A percentile compares a stretch with the other conserved stretches of the same genome.
These are phyloP conservation scores for Panagrolaimus sp. DNA, from an alignment of 1,140 invertebrate species.

Conservation along the genomic window DNA sequence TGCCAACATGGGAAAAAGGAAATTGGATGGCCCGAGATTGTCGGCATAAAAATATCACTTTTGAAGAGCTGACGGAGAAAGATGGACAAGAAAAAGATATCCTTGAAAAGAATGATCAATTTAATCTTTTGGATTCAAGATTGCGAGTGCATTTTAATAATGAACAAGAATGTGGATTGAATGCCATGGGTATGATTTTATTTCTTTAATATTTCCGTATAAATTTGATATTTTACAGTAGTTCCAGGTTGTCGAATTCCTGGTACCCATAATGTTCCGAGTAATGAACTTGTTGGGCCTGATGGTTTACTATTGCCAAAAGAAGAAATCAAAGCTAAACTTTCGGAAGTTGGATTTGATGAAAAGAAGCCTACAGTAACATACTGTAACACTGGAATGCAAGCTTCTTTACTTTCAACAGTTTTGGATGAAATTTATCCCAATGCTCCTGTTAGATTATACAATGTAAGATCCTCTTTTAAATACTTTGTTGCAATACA, in stretches of 20 bases:
- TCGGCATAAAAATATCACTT: conserved; percentile 20
- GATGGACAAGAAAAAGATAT: conserved; percentile 33
- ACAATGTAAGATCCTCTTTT: conserved; percentile 34
- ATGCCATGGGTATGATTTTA: conserved; percentile 18
- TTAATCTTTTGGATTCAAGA: conserved; percentile 44
- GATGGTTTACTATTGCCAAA: background rate
- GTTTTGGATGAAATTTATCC: conserved; percentile 40
- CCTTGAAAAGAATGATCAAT: conserved; percentile 24
- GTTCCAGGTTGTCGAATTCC: background rate
- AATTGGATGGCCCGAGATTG: conserved; percentile 7
- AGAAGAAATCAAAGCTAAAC: conserved; percentile 1
- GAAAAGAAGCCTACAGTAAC: conserved; percentile 43
- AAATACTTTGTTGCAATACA: background rate
- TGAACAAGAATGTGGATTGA: conserved; percentile 43
- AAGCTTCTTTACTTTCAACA: conserved; percentile 50
- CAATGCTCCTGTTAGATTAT: conserved; percentile 30
- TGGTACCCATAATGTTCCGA: background rate
- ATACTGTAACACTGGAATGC: conserved; percentile 52
- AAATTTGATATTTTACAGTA: background rate
- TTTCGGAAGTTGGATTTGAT: conserved; percentile 27
- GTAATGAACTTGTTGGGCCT: background rate
- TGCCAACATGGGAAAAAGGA: conserved; percentile 12
- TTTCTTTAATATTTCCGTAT: conserved; percentile 15
- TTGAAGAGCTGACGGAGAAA: conserved; percentile 30
- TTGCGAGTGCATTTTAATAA: conserved; percentile 50